phyloP scores from a whole-genome alignment of 2,888 invertebrate genomes.

The Dermolepida albohirtum region DNA sequence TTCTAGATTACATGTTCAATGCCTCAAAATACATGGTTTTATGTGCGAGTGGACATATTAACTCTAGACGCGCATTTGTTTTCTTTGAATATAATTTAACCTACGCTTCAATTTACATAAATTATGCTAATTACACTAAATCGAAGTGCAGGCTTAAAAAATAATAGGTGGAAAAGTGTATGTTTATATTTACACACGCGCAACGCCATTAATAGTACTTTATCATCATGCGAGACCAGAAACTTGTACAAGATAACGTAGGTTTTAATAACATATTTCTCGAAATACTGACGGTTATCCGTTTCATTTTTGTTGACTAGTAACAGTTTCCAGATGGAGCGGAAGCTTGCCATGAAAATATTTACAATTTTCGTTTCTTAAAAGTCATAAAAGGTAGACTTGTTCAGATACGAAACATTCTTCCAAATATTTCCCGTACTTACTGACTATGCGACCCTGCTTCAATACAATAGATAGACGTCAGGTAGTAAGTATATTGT shows the following conservation, averaged over 20 bases:
- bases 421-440: not conserved
- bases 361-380: constrained; percentile 33
- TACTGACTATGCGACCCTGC: constrained; percentile 1
- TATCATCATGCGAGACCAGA: constrained; percentile 20
- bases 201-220: constrained; percentile 24
- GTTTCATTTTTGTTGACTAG: constrained; percentile 15
- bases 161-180: constrained; percentile 26
- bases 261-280: constrained; percentile 24
- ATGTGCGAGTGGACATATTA: constrained; percentile 5
- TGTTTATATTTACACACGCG: constrained; percentile 22
- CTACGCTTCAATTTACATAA: constrained; percentile 40
- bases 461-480: constrained; percentile 11
- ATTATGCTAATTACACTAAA: constrained; percentile 40
- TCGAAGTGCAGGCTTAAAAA: constrained; percentile 34
- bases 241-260: constrained; percentile 23
- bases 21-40: constrained; percentile 23
- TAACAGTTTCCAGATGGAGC: constrained; percentile 30
- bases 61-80: constrained; percentile 24
- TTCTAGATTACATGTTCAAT: constrained; percentile 34
- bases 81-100: constrained; percentile 33
- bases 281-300: constrained; percentile 10
- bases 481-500: constrained; percentile 14
- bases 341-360: constrained; percentile 25
- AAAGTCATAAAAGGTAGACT: constrained; percentile 30
- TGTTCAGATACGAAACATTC: constrained; percentile 24